Conservation (phyloP, 1,140 invertebrate genomes). For the Dryas iulia region DNA sequence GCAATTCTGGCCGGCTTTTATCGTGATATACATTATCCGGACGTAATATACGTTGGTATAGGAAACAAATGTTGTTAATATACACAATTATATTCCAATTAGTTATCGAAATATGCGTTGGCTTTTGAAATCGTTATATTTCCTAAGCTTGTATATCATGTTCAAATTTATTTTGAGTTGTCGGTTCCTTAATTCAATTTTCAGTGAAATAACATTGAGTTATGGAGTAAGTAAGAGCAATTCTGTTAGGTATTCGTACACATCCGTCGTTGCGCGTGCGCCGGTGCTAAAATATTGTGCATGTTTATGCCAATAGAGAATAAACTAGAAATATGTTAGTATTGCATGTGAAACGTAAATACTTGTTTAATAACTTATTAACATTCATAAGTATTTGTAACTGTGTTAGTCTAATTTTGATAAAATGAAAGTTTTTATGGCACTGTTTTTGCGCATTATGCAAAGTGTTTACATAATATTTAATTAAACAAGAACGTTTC, state of each 20-base stretch:
- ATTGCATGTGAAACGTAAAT: neutral
- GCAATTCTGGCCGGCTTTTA: neutral
- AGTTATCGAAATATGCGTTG: too few species aligned
- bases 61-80: neutral
- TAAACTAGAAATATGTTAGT: conserved; percentile 8
- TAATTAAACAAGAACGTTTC: neutral
- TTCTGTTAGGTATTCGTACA: conserved; percentile 61
- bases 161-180: conserved; percentile 44
- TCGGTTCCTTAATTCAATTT: conserved; percentile 48
- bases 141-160: neutral
- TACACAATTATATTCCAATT: too few species aligned
- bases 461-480: neutral
- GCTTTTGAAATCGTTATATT: neutral
- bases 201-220: conserved; percentile 51
- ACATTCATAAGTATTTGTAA: neutral
- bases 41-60: neutral
- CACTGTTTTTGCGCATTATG: neutral
- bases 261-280: conserved; percentile 61
- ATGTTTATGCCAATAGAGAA: conserved; percentile 11
- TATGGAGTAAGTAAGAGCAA: conserved; percentile 46
- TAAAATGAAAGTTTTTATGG: conserved; percentile 1
- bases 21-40: neutral
- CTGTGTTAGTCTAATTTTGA: neutral
- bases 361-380: neutral
- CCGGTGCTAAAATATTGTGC: conserved; percentile 53